Evolutionary conservation across 2,113 vertebrate genomes (phyloP).

Genomic region (Cebidichthys violaceus): DNA sequence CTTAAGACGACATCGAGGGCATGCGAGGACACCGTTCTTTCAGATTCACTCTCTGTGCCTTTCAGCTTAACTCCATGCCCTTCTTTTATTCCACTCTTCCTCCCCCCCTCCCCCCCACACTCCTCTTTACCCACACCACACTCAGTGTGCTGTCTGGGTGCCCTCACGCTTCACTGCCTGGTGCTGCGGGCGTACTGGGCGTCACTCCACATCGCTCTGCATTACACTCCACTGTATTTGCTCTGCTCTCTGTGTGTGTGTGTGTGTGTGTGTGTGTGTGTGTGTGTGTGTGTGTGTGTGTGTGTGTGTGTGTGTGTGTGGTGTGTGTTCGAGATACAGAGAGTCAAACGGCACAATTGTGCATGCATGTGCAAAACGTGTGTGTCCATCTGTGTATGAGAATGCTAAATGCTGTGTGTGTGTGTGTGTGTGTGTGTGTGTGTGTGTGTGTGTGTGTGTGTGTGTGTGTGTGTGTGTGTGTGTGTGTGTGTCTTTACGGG

Average conservation of each 20-base stretch:
- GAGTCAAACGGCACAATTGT: slow-evolving; percentile 49
- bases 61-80: slow-evolving; percentile 22
- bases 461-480: slow-evolving; percentile 15
- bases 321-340: not conserved
- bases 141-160: slow-evolving; percentile 61
- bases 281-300: slow-evolving; percentile 23
- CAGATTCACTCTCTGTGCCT: slow-evolving; percentile 9
- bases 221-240: slow-evolving; percentile 63
- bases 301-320: slow-evolving; percentile 11
- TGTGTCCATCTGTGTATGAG: slow-evolving; percentile 52
- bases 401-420: slow-evolving; percentile 39
- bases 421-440: slow-evolving; percentile 10
- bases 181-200: slow-evolving; percentile 58
- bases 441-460: slow-evolving; percentile 25
- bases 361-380: slow-evolving; percentile 56
- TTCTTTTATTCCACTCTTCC: slow-evolving; percentile 45
- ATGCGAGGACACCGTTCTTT: slow-evolving; percentile 52
- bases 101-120: slow-evolving; percentile 13
- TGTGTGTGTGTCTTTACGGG: slow-evolving; percentile 9
- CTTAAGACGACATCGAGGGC: slow-evolving; percentile 40
- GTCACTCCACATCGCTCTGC: slow-evolving; percentile 63
- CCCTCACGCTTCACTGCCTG: slow-evolving; percentile 69
- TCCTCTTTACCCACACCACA: slow-evolving; percentile 42
- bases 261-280: slow-evolving; percentile 6
- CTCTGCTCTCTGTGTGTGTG: slow-evolving; percentile 29